Conservation (phyloP, 2,797 vertebrate genomes). For the Chelonia mydas region DNA sequence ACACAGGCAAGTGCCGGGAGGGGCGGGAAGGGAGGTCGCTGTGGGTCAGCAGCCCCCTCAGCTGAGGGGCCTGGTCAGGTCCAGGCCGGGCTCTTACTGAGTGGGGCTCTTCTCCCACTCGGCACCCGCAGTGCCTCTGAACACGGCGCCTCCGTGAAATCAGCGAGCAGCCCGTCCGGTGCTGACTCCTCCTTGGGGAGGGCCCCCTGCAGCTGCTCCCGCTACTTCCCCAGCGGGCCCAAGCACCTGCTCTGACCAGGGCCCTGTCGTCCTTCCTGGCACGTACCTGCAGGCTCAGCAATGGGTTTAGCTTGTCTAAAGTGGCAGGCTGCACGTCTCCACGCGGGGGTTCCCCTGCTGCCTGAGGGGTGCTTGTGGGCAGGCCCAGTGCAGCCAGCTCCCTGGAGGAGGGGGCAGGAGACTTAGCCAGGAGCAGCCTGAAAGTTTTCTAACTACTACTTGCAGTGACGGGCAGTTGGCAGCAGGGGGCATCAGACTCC, state of each 20-base stretch:
- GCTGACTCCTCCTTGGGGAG: no score
- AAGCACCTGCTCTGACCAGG: background rate
- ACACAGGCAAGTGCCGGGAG: constrained; percentile 87
- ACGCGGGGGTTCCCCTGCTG: background rate
- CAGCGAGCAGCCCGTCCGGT: no score
- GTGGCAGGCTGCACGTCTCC: background rate
- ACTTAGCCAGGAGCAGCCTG: fast-evolving
- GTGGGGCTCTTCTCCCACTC: background rate
- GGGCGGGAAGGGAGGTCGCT: background rate
- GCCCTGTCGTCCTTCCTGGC: background rate
- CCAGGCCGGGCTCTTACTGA: no score
- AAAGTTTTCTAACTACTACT: background rate
- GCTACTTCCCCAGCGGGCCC: no score
- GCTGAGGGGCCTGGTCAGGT: no score
- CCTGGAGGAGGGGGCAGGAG: background rate
- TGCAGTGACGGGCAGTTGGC: background rate
- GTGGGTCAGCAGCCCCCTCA: background rate
- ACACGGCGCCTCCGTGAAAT: no score
- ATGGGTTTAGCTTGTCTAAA: no score
- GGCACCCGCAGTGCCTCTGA: background rate
- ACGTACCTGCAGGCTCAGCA: no score
- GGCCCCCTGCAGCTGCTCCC: no score
- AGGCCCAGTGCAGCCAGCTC: background rate
- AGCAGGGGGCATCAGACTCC: background rate
- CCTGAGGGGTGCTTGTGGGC: background rate